Conservation (phyloP, 1,140 invertebrate genomes). For the Ostrea denselamellosa region DNA sequence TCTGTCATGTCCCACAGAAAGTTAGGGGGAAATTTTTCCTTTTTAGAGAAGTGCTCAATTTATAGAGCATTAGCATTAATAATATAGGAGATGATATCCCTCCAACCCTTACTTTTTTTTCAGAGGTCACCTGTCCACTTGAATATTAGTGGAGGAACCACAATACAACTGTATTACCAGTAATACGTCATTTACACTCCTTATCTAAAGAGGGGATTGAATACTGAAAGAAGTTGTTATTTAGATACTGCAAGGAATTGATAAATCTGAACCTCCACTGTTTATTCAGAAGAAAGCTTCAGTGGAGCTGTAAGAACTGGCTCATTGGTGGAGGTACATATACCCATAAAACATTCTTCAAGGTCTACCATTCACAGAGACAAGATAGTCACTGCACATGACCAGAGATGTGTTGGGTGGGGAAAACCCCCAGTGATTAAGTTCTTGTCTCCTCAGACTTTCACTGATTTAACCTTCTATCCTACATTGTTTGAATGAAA, state of each 20-base stretch:
- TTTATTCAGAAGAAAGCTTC: not conserved
- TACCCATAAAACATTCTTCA: not conserved
- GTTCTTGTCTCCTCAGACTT: conserved; percentile 7
- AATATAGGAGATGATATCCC: not conserved
- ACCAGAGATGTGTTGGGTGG: not conserved
- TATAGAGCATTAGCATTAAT: not conserved
- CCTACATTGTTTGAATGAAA: conserved; percentile 5
- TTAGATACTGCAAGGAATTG: too few species aligned
- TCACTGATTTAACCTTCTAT: conserved; percentile 10
- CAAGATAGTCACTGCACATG: conserved; percentile 23
- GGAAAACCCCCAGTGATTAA: conserved; percentile 4
- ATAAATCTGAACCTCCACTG: not conserved
- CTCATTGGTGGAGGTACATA: not conserved
- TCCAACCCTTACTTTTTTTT: not conserved
- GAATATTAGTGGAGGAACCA: not conserved
- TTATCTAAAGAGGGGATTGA: not conserved
- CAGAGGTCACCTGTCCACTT: not conserved
- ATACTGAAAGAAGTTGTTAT: not conserved
- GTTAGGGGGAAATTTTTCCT: not conserved
- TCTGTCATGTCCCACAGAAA: not conserved
- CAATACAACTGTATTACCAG: not conserved
- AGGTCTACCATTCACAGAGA: not conserved
- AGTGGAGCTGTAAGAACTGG: not conserved
- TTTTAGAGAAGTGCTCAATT: not conserved
- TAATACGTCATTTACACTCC: not conserved